Base-by-base conservation (phyloP, 2,888 invertebrate genomes). In the Erebia palarica region DNA sequence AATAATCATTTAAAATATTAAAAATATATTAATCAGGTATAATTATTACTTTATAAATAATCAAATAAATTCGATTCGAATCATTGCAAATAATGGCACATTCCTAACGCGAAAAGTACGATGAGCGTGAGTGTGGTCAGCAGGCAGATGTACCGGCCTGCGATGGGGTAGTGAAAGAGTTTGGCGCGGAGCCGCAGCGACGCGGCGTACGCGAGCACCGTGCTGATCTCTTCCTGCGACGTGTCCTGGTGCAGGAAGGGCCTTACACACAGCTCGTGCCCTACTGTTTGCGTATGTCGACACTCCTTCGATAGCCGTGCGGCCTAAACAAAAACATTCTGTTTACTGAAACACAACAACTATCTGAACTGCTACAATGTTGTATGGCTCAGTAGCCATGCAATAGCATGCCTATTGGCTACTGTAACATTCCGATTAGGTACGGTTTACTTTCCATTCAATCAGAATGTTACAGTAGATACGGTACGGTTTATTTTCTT, bases 171-270 rank as follows among this genome's bases (percentile, higher is more conserved):
- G 81, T 95, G 94, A 84, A 96, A 96, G 1, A 97, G 91, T 83
- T 95, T 95, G 3, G 97, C 97, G 73, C 95, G 95, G 85, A 97
- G 95, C 79, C 95, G 95, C 66, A 97, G 89, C 59, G 96, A 96
- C 1, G 96, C 96, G 1, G 97, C 95, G 84, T 96, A 97, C 76
- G 97, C 89, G 44, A 97, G 93, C 72, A 97, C 95, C 0, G 97
- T 95, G 80, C 96, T 95, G 78, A 97, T 94, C 89, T 97, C 96
- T 77, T 95, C 95, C 66, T 95, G 95, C 0, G 97, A 94, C 10
- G 96, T 96, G 79, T 96, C 95, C 84, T 96, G 96, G 88, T 97
- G 97, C 2, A 96, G 95, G 83, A 96, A 97, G 0, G 97, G 97
- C 1, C 97, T 94, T 14, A 96, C 95, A 68, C 97, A 94, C 66